These are phyloP conservation scores for Euura lappo DNA, from an alignment of 1,140 invertebrate genomes.

Conservation along the genomic window DNA sequence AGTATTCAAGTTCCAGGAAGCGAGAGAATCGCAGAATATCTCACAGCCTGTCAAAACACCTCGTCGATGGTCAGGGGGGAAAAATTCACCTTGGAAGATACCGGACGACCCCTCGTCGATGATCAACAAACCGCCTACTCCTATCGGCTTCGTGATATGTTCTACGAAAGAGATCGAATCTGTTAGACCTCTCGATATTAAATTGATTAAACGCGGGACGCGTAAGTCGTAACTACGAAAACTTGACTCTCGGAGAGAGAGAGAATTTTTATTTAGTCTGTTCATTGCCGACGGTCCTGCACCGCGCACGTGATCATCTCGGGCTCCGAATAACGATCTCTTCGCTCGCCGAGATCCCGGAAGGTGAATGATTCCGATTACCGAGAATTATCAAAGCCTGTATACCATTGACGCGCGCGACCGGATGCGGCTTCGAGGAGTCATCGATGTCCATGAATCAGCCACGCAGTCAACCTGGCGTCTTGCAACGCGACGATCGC, in stretches of 20 bases:
- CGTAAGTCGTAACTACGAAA: neutral
- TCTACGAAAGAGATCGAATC: neutral
- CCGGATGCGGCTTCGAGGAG: slow-evolving; percentile 4
- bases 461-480: neutral
- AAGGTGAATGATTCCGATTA: slow-evolving; percentile 7
- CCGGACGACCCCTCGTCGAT: too few species aligned
- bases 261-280: neutral
- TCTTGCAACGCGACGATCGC: neutral
- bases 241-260: neutral
- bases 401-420: neutral
- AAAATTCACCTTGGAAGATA: too few species aligned
- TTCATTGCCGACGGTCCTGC: neutral
- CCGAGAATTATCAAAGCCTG: neutral
- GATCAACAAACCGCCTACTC: too few species aligned
- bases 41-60: too few species aligned
- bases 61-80: too few species aligned
- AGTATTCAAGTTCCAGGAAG: neutral
- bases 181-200: neutral
- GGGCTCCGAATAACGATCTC: neutral
- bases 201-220: neutral
- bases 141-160: too few species aligned
- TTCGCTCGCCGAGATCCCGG: neutral
- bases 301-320: neutral
- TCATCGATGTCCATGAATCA: slow-evolving; percentile 7
- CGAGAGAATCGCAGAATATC: neutral